Evolutionary conservation across 2,113 vertebrate species (phyloP).

Genomic region (Casuarius casuarius): DNA sequence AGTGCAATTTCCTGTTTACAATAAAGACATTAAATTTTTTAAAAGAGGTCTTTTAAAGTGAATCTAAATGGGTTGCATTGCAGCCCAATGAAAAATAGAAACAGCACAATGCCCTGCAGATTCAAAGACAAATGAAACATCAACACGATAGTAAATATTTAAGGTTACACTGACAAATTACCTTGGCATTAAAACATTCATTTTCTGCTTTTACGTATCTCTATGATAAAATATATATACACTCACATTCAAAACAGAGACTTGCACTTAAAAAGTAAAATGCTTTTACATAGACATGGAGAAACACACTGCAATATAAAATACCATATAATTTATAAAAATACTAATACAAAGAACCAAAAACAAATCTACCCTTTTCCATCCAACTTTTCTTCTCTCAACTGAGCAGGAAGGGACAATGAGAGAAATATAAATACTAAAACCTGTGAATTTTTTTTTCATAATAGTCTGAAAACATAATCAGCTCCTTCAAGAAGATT

Average conservation of each 20-base stretch:
- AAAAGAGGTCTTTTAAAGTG: background rate
- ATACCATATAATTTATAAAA: background rate
- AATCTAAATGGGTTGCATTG: background rate
- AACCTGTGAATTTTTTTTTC: background rate
- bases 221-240: background rate
- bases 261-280: background rate
- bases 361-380: background rate
- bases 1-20: background rate
- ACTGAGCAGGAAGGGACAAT: background rate
- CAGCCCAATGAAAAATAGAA: slow-evolving; percentile 6
- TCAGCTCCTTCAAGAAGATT: background rate
- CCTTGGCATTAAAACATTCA: slow-evolving; percentile 4
- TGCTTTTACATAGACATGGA: background rate
- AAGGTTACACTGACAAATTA: slow-evolving; percentile 41
- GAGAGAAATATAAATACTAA: background rate
- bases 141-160: slow-evolving; percentile 58
- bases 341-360: background rate
- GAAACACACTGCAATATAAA: background rate
- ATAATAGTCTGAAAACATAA: background rate
- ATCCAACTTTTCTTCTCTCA: background rate
- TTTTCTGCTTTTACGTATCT: background rate
- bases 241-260: background rate
- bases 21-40: background rate
- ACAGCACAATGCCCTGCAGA: background rate
- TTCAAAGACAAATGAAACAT: slow-evolving; percentile 66